These are phyloP conservation scores for Chinchilla lanigera DNA, from an alignment of 2,113 vertebrate genomes.

Conservation along the genomic window DNA sequence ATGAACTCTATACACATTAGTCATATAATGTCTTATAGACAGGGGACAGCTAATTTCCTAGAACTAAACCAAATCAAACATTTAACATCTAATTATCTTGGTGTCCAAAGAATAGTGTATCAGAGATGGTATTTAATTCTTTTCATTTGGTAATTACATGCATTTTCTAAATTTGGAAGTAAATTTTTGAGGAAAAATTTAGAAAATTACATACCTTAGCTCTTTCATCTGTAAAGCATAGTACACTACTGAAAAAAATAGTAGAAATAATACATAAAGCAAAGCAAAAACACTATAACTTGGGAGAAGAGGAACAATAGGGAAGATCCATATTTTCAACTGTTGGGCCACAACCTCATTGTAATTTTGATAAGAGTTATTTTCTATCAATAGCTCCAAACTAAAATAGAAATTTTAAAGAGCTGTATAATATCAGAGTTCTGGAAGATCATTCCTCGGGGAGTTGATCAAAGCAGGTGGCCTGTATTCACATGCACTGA, in stretches of 20 bases:
- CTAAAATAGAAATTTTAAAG: conserved; percentile 15
- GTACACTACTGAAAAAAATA: conserved; percentile 32
- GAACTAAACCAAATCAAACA: conserved; percentile 4
- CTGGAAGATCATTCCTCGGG: background rate
- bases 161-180: background rate
- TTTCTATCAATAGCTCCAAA: conserved; percentile 10
- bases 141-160: conserved; percentile 7
- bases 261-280: background rate
- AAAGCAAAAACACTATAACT: background rate
- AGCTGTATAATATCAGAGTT: background rate
- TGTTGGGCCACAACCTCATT: conserved; percentile 7
- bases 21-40: background rate
- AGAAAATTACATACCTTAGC: conserved; percentile 44
- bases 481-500: background rate
- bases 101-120: background rate
- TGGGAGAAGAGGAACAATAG: background rate
- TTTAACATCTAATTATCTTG: conserved; percentile 46
- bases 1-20: conserved; percentile 56
- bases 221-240: conserved; percentile 49
- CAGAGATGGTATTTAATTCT: conserved; percentile 28
- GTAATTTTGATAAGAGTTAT: background rate
- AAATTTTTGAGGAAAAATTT: conserved; percentile 51
- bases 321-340: conserved; percentile 27
- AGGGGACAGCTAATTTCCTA: background rate
- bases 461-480: background rate